Conservation (phyloP, 2,113 vertebrate genomes). For the Nanger granti region DNA sequence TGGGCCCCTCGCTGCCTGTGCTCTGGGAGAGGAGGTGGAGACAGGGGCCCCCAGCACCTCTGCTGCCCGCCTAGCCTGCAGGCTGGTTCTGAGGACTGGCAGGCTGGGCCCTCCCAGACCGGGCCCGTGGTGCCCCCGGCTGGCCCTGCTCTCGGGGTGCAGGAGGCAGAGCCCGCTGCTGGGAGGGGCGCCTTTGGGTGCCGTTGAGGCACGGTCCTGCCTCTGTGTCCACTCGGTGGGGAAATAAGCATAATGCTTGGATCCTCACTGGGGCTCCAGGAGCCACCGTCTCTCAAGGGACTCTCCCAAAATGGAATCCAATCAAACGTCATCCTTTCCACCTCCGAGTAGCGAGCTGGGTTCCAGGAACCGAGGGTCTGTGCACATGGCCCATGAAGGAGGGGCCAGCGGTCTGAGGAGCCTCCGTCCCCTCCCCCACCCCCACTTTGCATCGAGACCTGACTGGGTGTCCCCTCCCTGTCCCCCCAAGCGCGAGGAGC, state of each 20-base stretch:
- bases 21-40: not conserved
- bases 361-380: rapidly evolving
- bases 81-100: not conserved
- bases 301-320: not conserved
- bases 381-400: not conserved
- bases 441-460: rapidly evolving
- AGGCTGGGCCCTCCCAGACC: not conserved
- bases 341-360: not conserved
- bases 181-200: not conserved
- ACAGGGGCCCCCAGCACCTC: not conserved
- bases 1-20: not conserved
- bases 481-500: slow-evolving; percentile 53
- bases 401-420: rapidly evolving
- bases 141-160: not conserved
- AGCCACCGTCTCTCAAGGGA: not conserved
- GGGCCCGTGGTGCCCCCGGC: not conserved
- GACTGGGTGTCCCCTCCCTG: not conserved
- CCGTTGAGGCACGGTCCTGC: not conserved
- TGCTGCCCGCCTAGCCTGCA: not conserved
- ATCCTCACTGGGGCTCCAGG: not conserved
- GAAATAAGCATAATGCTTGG: not conserved
- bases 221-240: not conserved
- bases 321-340: not conserved
- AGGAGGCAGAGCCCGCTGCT: rapidly evolving
- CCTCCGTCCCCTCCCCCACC: not conserved